Conservation (phyloP, 2,797 vertebrate genomes). For the Tenualosa thibaudeaui region DNA sequence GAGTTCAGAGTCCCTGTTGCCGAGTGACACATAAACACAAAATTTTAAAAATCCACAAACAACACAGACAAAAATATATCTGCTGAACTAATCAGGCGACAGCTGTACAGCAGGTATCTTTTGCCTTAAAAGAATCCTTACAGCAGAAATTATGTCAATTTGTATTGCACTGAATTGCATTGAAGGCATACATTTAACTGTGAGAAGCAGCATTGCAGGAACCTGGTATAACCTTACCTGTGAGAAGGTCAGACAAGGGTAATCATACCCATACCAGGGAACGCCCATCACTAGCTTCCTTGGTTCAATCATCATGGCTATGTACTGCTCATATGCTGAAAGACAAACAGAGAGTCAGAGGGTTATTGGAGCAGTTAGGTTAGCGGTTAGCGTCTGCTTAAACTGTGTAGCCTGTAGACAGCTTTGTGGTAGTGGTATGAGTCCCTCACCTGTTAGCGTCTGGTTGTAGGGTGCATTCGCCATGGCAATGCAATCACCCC, state of each 20-base stretch:
- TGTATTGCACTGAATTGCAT: no score
- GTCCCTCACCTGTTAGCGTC: conserved; percentile 82
- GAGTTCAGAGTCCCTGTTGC: no score
- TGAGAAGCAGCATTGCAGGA: background rate
- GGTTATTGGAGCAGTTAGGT: no score
- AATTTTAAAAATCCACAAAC: background rate
- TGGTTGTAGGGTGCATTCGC: conserved; percentile 87
- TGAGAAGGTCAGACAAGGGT: conserved; percentile 81
- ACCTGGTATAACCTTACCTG: conserved; percentile 66
- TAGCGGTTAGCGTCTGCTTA: background rate
- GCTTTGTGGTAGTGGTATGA: background rate
- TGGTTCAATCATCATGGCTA: conserved; percentile 79
- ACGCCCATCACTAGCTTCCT: conserved; percentile 94
- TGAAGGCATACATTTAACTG: no score
- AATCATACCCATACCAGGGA: conserved; percentile 98
- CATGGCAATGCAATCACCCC: conserved; percentile 85
- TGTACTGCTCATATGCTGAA: conserved; percentile 85
- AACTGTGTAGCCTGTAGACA: background rate
- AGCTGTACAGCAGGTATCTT: no score
- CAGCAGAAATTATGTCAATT: no score
- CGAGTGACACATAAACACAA: no score
- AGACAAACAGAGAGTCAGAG: conserved; percentile 38
- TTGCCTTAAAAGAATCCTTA: no score
- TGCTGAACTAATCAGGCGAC: no score
- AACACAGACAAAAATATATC: conserved; percentile 21